Conservation (phyloP, 2,888 invertebrate species). For the Malacosoma neustria region DNA sequence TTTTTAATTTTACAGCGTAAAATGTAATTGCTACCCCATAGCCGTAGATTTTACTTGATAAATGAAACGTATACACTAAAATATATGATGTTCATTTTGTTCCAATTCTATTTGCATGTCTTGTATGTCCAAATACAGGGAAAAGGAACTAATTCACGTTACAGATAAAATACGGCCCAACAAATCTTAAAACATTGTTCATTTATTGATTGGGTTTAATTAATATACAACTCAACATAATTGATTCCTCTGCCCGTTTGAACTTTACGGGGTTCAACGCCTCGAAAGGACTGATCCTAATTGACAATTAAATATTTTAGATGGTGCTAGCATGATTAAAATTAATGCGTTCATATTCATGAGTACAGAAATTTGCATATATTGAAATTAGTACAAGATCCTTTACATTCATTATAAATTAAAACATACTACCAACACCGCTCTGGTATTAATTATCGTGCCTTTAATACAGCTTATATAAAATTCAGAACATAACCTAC, state of each 20-base stretch:
- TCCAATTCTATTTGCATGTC: too few relatives aligned
- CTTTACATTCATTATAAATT: neutral
- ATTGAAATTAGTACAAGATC: neutral
- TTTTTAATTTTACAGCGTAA: too few relatives aligned
- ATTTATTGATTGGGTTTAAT: neutral
- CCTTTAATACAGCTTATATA: too few relatives aligned
- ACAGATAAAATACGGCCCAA: constrained; percentile 10
- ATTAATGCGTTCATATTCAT: neutral
- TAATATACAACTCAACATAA: neutral
- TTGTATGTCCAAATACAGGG: too few relatives aligned
- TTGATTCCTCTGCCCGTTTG: neutral
- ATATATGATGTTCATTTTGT: too few relatives aligned
- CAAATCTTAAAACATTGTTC: neutral
- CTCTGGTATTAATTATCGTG: too few relatives aligned
- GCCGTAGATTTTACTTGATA: too few relatives aligned
- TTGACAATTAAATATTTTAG: neutral
- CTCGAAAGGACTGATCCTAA: neutral
- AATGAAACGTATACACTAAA: too few relatives aligned
- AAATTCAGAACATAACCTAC: too few relatives aligned
- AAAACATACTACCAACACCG: neutral
- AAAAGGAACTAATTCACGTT: neutral
- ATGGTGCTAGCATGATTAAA: neutral
- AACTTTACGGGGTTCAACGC: neutral
- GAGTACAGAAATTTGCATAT: neutral
- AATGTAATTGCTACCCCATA: too few relatives aligned